Evolutionary conservation across 1,140 invertebrate species (phyloP), one percentile per base, ranked within the genome.

Genomic region (Chlorops oryzae): DNA sequence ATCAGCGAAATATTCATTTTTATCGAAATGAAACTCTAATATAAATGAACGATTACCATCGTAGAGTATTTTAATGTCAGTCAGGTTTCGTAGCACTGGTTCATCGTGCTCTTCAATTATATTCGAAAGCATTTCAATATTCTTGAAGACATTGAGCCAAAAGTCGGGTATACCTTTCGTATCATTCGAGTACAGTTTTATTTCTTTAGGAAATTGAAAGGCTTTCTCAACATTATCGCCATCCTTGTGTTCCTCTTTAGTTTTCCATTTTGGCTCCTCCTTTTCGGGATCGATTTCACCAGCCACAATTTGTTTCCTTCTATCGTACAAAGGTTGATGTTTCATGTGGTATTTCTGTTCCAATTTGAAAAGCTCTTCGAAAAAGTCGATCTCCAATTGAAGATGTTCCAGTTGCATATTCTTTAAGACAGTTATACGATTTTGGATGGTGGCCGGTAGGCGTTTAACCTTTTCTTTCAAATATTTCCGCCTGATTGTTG

Each of bases 1-100:
- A 75, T 98, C 93, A 20, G 86, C 85, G 73, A 98, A 98, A 75
- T 85, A 96, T 61, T 96, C 91, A 74, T 98, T 98, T 43, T 87
- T 77, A n/a, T 81, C 80, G 72, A 98, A 98, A 68, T 92, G 79
- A 76, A 98, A 98, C 71, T 93, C 85, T 51, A 98, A 72, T n/a
- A 42, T 55, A 20, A 44, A 55, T 20, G 54, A 55, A 13, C 88
- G 53, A 59, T 85, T 79, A 28, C 77, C 68, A n/a, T n/a, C n/a
- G 54, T 87, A 82, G 62, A 80, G 78, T 50, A 90, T 85, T 79
- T 85, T 88, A 50, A 98, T 86, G 74, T 98, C 92, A 60, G 77
- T 80, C 49, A 98, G 77, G 77, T 91, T 84, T 66, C 92, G 86
- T 4, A 98, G 75, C 63, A 96, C 93, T 2, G 92, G 88, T 68